phyloP scores from a whole-genome alignment of 2,888 invertebrate genomes.

The Tenthredo mesomela region DNA sequence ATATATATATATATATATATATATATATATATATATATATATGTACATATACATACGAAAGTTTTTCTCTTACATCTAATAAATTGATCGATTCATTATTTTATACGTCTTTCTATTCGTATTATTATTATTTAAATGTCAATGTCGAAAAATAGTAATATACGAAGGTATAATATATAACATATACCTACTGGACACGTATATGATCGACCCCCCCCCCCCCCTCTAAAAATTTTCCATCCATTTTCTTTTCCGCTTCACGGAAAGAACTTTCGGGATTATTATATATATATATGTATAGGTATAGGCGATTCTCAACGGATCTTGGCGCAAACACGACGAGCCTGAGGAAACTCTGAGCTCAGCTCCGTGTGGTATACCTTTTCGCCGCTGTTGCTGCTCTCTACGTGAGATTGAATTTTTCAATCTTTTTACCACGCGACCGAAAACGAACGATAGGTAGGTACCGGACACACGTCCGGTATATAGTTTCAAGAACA shows the following conservation, averaged over 20 bases:
- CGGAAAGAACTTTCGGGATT: background rate
- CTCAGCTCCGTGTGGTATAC: no score
- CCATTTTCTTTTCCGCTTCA: slow-evolving; percentile 1
- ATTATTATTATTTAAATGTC: no score
- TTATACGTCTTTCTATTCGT: background rate
- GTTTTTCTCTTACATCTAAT: background rate
- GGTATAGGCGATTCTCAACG: background rate
- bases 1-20: background rate
- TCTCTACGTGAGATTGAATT: slow-evolving; percentile 20
- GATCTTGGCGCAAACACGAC: slow-evolving; percentile 26
- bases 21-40: background rate
- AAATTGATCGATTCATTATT: background rate
- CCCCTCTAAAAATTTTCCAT: slow-evolving; percentile 19
- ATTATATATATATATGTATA: background rate
- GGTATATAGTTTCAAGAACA: background rate
- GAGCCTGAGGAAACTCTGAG: background rate
- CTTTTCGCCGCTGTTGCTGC: background rate
- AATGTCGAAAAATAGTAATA: no score
- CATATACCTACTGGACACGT: background rate
- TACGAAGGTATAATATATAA: background rate
- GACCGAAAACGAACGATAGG: background rate
- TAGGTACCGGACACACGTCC: background rate
- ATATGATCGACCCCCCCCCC: background rate
- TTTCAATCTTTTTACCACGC: slow-evolving; percentile 28
- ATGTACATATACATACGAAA: background rate